Evolutionary conservation across 2,888 invertebrate genomes (phyloP), one percentile per base, ranked within the genome.

Genomic region (Hirtodrosophila histrioides): DNA sequence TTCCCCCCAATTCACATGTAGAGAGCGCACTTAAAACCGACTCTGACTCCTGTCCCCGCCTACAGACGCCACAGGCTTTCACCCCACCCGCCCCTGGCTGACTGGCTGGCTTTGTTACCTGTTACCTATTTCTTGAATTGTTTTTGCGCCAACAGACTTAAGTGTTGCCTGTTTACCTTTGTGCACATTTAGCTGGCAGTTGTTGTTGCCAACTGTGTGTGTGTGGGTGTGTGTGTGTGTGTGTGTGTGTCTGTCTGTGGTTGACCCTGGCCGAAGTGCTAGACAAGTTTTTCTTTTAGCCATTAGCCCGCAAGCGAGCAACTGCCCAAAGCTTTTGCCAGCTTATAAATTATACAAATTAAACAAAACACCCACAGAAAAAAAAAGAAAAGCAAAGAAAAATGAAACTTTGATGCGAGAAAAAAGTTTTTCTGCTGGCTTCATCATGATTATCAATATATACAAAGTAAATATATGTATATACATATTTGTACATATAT

Each of bases 281-380:
- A 67, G 66, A 60, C 75, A 64, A 67, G 80, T 75, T 72, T 63
- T 75, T 67, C 49, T 62, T 57, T 64, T 61, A 43, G 58, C 64
- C 74, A 73, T 69, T 64, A 56, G 43, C 39, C 27, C 11, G 45
- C 8, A 56, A 75, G 54, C 61, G 66, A 65, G 58, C 78, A 83
- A 60, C 78, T 69, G 70, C 43, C 78, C 49, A 51, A 57, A 67
- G 69, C 67, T 71, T 64, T 70, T 78, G 57, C 55, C 51, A 88
- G 81, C 85, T 88, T 86, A 80, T 81, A 88, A 88, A 86, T 88
- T 77, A 84, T 64, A 58, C 56, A 84, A 88, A 88, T 81, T 81
- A 86, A 88, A 86, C 80, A 86, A 71, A 80, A 79, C 67, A 78
- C 33, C 56, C 51, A 55, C 12, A 40, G 60, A 55, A n/a, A 17